Evolutionary conservation across 2,113 vertebrate species (phyloP), one percentile per base, ranked within the genome.

Genomic region (Tupaia tana): DNA sequence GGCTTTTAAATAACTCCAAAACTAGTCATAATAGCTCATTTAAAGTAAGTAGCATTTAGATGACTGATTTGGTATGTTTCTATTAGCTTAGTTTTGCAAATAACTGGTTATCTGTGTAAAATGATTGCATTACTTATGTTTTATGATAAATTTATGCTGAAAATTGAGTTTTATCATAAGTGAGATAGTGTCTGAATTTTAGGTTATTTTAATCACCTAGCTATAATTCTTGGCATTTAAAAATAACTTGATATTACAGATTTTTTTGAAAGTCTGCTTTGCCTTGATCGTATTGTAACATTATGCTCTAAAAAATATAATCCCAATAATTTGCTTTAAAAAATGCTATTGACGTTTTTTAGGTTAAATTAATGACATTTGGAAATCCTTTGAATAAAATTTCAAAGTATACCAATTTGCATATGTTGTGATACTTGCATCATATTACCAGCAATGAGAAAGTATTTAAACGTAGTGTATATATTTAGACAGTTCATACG

Each of bases 121-220:
- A 19, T 94, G 19, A 85, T 75, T 84, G 43, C 19, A 52, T 1
- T 69, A n/a, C 80, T 69, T 0, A 89, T 94, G 4, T 86, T 94
- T 69, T 86, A 24, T 79, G n/a, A 67, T 94, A 70, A 79, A 63
- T 85, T 67, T 67, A 80, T 90, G 31, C 43, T 88, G 56, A 87
- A 82, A 24, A n/a, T 70, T 8, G 13, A 13, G 64, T 81, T 93
- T 93, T 94, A 71, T 86, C 12, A 19, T 89, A 84, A 93, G 29
- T 86, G 25, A 15, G 31, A 43, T 94, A 77, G 31, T 89, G 59
- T 77, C 96, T 95, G 43, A 96, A 94, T 78, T 85, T 94, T 81
- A 82, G n/a, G 31, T 92, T 97, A 24, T 97, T 97, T 88, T 90
- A 67, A 61, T 67, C 90, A 8, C 70, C 58, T 93, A 86, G 52